A percentile compares a stretch with the other conserved stretches of the same genome.
Evolutionary conservation across 2,888 invertebrate species (phyloP).

Genomic region (Chymomyza amoena): DNA sequence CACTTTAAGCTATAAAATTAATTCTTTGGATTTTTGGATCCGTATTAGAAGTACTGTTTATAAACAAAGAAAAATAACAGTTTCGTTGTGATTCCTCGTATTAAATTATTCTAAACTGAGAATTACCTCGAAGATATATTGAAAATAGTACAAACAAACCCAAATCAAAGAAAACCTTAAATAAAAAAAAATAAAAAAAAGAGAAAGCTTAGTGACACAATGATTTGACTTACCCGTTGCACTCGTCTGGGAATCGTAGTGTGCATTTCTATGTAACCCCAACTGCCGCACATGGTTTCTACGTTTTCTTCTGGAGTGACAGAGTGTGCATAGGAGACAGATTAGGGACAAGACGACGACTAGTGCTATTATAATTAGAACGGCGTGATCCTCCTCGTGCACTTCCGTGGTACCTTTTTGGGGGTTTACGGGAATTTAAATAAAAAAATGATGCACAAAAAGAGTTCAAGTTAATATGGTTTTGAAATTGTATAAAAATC

Average conservation of each 20-base stretch:
- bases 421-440: slow-evolving; percentile 2
- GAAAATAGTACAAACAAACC: slow-evolving; percentile 17
- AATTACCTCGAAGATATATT: slow-evolving; percentile 43
- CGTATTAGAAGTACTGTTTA: no score
- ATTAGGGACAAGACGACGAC: slow-evolving; percentile 80
- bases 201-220: slow-evolving; percentile 1
- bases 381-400: slow-evolving; percentile 79
- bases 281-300: slow-evolving; percentile 78
- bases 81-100: neutral
- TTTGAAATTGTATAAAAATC: neutral
- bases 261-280: slow-evolving; percentile 79
- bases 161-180: slow-evolving; percentile 61
- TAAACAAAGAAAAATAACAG: neutral
- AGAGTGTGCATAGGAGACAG: slow-evolving; percentile 80
- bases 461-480: slow-evolving; percentile 18
- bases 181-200: slow-evolving; percentile 41
- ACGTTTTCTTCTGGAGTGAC: slow-evolving; percentile 80
- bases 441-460: slow-evolving; percentile 31
- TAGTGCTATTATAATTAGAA: slow-evolving; percentile 79
- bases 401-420: slow-evolving; percentile 78
- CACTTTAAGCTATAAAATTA: no score
- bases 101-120: neutral
- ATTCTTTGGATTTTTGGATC: no score
- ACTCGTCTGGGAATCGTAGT: slow-evolving; percentile 79
- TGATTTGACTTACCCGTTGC: slow-evolving; percentile 75